Base-by-base conservation (phyloP, 2,888 invertebrate genomes). In the Aleiodes leptofemur region DNA sequence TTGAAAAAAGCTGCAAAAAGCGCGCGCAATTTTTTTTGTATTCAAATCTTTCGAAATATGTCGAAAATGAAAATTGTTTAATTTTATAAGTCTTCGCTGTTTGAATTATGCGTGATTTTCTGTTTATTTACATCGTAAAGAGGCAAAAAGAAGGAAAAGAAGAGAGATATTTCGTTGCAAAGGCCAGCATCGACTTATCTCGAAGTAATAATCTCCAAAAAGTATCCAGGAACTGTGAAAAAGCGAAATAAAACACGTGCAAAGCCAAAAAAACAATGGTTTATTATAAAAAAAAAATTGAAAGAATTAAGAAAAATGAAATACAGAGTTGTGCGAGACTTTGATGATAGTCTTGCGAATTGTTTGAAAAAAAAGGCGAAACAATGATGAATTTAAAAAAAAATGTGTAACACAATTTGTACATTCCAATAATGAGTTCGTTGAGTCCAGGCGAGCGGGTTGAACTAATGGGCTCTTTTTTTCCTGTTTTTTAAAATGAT, bases 391-490 rank as follows among this genome's bases (percentile, higher is more conserved):
- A 76, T 73, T 73, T 75, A 80, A 80, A 77, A 77, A 81, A 92
- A 89, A 90, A 90, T 92, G 77, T 76, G 75, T 73, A 74, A 93
- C 92, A 92, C 92, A 92, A 94, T 94, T 94, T 94, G 94, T 94
- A 94, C 94, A 94, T 94, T 94, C 94, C 94, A 94, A 43, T 93
- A 92, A 92, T 93, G 92, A 90, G 91, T 93, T 93, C 91, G 91
- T 92, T 73, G 69, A 82, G 82, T 83, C 80, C 80, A 78, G 79
- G 83, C 81, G 82, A 83, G 84, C 81, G 80, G 81, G 80, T 71
- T 78, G 56, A 57, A 61, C 66, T 56, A 71, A 69, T 73, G 34
- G 11, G 43, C 51, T 68, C 66, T 43, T 56, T 43, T 43, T 51
- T 53, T 55, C 11, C 14, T 14, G 6, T 34, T 34, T 51, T 9